Evolutionary conservation across 2,888 invertebrate genomes (phyloP).

Genomic region (Andrena camellia): DNA sequence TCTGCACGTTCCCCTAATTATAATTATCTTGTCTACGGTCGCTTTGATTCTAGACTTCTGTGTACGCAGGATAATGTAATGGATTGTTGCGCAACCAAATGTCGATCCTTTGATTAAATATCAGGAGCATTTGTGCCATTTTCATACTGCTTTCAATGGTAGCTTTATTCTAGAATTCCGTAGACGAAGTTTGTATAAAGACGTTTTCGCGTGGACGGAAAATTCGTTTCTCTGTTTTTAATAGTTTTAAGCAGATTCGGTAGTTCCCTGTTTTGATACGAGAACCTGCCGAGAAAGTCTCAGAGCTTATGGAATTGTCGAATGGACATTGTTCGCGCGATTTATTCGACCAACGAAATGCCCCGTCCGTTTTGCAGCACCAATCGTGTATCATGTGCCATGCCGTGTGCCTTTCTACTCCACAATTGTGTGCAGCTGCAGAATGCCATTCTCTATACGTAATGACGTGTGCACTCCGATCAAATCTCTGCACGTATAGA

Average conservation of each 20-base stretch:
- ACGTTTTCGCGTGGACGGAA: too few relatives aligned
- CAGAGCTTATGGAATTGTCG: conserved; percentile 14
- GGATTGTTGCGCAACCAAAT: not conserved
- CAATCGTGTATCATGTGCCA: conserved; percentile 39
- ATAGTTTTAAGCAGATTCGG: too few relatives aligned
- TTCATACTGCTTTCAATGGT: not conserved
- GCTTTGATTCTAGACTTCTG: conserved; percentile 17
- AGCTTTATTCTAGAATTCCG: not conserved
- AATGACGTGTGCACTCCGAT: conserved; percentile 7
- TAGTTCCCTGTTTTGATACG: not conserved
- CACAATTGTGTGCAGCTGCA: conserved; percentile 3
- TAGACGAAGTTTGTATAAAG: too few relatives aligned
- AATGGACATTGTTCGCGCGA: conserved; percentile 51
- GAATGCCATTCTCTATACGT: conserved; percentile 12
- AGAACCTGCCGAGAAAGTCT: not conserved
- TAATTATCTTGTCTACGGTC: conserved; percentile 35
- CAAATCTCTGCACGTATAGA: conserved; percentile 8
- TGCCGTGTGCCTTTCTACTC: conserved; percentile 31
- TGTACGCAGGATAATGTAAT: not conserved
- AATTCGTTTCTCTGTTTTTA: too few relatives aligned
- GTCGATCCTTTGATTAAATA: not conserved
- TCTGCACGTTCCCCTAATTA: conserved; percentile 41
- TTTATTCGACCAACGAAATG: conserved; percentile 63
- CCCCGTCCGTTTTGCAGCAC: conserved; percentile 53
- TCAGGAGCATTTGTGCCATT: too few relatives aligned